phyloP scores from a whole-genome alignment of 2,888 invertebrate genomes.

The Pollenia amentaria region DNA sequence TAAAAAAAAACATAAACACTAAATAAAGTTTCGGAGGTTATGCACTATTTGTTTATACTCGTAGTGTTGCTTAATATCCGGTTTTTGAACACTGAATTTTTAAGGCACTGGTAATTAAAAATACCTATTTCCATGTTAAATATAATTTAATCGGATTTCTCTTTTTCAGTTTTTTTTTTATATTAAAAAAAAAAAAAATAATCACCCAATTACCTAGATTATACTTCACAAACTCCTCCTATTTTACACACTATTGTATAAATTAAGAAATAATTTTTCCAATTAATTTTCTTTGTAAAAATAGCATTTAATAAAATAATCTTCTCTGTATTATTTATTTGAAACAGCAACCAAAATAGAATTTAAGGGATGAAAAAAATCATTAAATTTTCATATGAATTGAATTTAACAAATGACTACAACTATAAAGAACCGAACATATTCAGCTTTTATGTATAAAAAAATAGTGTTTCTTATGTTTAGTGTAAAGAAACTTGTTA shows the following conservation, averaged over 20 bases:
- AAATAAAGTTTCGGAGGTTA: no score
- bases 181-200: no score
- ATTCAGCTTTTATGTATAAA: neutral
- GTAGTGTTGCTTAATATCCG: no score
- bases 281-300: constrained; percentile 29
- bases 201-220: no score
- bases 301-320: constrained; percentile 29
- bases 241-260: neutral
- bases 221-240: neutral
- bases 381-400: constrained; percentile 35
- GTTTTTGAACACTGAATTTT: no score
- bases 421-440: neutral
- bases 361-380: constrained; percentile 28
- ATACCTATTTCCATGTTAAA: no score
- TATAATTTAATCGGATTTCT: neutral
- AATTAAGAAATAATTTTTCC: constrained; percentile 17
- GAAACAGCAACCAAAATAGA: neutral
- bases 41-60: no score
- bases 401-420: neutral
- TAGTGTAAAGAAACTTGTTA: constrained; percentile 14
- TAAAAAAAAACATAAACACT: no score
- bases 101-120: no score
- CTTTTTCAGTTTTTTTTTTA: no score
- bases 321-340: neutral
- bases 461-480: neutral